These are phyloP conservation scores for Microtus oregoni DNA, from an alignment of 2,113 vertebrate genomes.

Conservation along the genomic window DNA sequence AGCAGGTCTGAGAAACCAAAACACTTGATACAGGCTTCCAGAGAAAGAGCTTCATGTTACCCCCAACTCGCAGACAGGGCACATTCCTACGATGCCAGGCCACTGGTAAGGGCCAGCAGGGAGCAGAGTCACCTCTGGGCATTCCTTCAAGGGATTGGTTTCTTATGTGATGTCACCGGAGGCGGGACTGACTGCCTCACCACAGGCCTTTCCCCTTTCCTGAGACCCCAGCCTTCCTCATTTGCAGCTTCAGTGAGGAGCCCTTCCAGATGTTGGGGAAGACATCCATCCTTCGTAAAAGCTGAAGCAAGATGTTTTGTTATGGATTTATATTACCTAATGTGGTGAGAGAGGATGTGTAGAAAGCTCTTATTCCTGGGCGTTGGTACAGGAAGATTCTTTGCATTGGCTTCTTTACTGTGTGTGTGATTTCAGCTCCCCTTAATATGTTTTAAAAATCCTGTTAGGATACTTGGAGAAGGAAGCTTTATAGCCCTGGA, in stretches of 20 bases:
- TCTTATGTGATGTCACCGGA: slow-evolving; percentile 53
- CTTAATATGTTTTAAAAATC: not conserved
- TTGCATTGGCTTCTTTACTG: not conserved
- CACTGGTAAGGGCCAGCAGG: not conserved
- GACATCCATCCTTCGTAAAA: slow-evolving; percentile 26
- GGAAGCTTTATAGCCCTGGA: not conserved
- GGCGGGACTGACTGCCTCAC: slow-evolving; percentile 22
- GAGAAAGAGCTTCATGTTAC: slow-evolving; percentile 74
- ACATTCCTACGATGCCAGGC: slow-evolving; percentile 75
- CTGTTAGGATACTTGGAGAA: not conserved
- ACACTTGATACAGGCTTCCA: slow-evolving; percentile 70
- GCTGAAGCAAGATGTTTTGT: slow-evolving; percentile 1
- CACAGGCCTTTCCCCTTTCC: not conserved
- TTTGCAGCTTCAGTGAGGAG: not conserved
- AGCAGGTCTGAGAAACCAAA: slow-evolving; percentile 42
- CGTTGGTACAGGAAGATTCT: not conserved
- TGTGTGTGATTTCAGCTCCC: not conserved
- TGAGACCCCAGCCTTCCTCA: not conserved
- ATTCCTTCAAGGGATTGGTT: slow-evolving; percentile 65
- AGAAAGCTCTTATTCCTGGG: not conserved
- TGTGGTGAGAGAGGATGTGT: not conserved
- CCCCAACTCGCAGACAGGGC: slow-evolving; percentile 71
- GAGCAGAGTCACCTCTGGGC: slow-evolving; percentile 57
- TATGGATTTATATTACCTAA: not conserved
- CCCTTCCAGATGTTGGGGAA: not conserved